Evolutionary conservation across 2,797 vertebrate species (phyloP).

Genomic region (Manis pentadactyla): DNA sequence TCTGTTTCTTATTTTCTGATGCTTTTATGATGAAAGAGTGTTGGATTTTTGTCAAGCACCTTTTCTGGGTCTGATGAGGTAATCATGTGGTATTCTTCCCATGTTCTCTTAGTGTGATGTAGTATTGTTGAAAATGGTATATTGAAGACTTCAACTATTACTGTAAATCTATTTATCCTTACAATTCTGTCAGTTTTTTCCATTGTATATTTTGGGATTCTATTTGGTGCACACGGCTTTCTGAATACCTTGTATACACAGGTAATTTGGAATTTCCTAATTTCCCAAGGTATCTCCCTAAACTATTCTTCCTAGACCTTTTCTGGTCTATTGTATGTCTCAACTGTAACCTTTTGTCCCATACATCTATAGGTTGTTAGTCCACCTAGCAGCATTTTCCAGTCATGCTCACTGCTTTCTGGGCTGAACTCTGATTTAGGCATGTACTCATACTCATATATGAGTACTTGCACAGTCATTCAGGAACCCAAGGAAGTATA

Average conservation of each 20-base stretch:
- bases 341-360: too few species aligned
- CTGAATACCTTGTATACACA: neutral
- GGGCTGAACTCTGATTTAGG: neutral
- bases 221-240: neutral
- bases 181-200: neutral
- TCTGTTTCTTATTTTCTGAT: neutral
- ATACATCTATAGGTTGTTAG: neutral
- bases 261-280: neutral
- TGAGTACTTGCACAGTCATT: neutral
- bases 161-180: neutral
- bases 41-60: neutral
- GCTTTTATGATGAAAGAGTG: neutral
- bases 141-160: neutral
- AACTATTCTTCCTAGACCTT: neutral
- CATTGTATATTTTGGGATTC: neutral
- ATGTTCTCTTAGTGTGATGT: neutral
- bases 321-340: neutral
- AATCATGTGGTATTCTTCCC: neutral
- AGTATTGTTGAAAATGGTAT: neutral
- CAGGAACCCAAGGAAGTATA: neutral
- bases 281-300: neutral
- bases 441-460: neutral
- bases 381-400: neutral
- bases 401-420: neutral
- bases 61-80: neutral